These are phyloP conservation scores for Neotoxoptera formosana DNA, from an alignment of 1,140 invertebrate genomes.

Conservation along the genomic window DNA sequence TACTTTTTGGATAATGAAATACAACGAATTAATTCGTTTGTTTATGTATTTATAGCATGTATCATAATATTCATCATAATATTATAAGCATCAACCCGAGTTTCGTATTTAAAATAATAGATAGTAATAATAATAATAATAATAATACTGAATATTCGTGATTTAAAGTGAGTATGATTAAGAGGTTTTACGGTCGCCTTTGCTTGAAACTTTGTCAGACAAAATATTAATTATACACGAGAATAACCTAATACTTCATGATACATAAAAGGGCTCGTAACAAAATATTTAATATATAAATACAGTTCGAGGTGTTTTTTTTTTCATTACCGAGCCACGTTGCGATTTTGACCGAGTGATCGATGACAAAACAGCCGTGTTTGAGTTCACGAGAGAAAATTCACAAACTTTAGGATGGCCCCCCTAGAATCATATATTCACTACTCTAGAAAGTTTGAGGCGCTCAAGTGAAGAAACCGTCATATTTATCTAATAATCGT, in stretches of 20 bases:
- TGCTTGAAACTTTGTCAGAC: background rate
- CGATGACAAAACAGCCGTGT: background rate
- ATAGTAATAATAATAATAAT: background rate
- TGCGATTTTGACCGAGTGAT: background rate
- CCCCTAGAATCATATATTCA: background rate
- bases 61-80: background rate
- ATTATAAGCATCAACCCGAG: background rate
- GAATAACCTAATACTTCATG: background rate
- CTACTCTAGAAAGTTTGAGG: background rate
- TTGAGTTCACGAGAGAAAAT: background rate
- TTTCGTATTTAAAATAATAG: too few relatives aligned
- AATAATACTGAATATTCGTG: background rate
- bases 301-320: background rate
- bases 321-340: background rate
- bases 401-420: background rate
- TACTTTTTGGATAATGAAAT: background rate
- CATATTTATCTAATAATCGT: background rate
- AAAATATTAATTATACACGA: conserved; percentile 1
- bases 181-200: background rate
- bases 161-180: background rate
- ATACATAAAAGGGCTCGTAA: background rate
- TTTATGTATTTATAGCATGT: background rate
- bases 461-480: background rate
- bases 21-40: background rate
- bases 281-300: background rate